A percentile compares a stretch with the other conserved stretches of the same genome.
These are phyloP conservation scores for Denticeps clupeoides DNA, from an alignment of 2,797 vertebrate genomes.

Conservation along the genomic window DNA sequence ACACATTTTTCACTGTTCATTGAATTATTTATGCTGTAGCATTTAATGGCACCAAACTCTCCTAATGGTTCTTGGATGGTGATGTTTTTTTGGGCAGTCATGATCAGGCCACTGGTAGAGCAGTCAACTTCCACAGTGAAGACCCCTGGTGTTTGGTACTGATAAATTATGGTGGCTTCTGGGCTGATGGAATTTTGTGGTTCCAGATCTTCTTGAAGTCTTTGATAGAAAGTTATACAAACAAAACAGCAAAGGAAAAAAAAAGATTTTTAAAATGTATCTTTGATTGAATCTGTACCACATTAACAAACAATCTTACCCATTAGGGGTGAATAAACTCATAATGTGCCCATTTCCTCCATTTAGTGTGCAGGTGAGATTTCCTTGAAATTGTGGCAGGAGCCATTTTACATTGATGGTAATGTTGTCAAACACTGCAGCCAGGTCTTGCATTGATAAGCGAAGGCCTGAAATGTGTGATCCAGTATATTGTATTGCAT, in stretches of 20 bases:
- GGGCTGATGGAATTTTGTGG: no score
- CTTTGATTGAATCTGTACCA: no score
- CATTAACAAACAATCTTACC: constrained; percentile 56
- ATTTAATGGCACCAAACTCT: constrained; percentile 54
- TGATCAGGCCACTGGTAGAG: constrained; percentile 81
- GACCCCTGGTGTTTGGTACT: constrained; percentile 64
- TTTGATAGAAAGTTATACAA: no score
- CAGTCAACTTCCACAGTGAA: constrained; percentile 79
- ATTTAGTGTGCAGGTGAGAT: constrained; percentile 79
- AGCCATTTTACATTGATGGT: constrained; percentile 78
- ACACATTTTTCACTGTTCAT: constrained; percentile 57
- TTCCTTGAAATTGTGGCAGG: constrained; percentile 78
- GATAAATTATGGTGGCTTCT: constrained; percentile 67
- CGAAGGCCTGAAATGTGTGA: constrained; percentile 66
- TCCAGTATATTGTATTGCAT: no score
- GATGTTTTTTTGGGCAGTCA: constrained; percentile 69
- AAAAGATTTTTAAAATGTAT: no score
- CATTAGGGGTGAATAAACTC: constrained; percentile 72
- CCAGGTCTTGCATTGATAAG: constrained; percentile 55
- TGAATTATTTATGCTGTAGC: constrained; percentile 55
- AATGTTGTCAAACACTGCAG: constrained; percentile 69
- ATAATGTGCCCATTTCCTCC: constrained; percentile 76
- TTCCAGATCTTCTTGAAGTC: no score
- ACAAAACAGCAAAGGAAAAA: no score
- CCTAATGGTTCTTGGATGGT: constrained; percentile 59